Conservation (phyloP, 2,888 invertebrate genomes). For the Napeogenes inachia region DNA sequence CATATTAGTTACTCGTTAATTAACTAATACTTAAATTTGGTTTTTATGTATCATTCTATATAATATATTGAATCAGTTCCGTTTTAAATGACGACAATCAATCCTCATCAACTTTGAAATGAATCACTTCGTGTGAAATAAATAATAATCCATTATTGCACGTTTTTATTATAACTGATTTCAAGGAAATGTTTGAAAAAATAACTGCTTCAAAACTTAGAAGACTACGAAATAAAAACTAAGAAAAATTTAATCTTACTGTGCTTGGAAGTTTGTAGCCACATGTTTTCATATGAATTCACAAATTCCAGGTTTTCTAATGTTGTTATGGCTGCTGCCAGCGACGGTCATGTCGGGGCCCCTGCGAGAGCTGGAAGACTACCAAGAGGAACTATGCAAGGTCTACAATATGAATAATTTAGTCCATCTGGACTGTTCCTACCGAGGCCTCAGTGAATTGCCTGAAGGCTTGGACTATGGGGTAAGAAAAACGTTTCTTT, state of each 20-base stretch:
- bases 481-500: slow-evolving; percentile 42
- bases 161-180: no score
- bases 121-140: no score
- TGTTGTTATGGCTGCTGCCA: slow-evolving; percentile 54
- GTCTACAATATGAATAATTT: slow-evolving; percentile 45
- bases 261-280: background rate
- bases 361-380: slow-evolving; percentile 39
- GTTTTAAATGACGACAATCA: no score
- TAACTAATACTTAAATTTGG: no score
- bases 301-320: slow-evolving; percentile 19
- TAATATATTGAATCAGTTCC: no score
- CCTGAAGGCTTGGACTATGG: slow-evolving; percentile 55
- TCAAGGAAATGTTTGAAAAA: no score
- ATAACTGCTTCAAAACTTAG: background rate
- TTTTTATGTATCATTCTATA: no score
- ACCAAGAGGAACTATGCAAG: slow-evolving; percentile 41
- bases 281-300: background rate
- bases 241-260: background rate
- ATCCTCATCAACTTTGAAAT: no score
- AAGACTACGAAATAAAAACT: background rate
- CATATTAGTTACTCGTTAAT: no score
- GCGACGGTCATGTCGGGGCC: slow-evolving; percentile 43
- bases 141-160: no score
- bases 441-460: slow-evolving; percentile 54
- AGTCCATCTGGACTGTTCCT: slow-evolving; percentile 56